Percentiles rank a stretch among this genome's conserved stretches.
Evolutionary conservation across 2,797 vertebrate genomes (phyloP).

Genomic region (Orestias chungarensis): DNA sequence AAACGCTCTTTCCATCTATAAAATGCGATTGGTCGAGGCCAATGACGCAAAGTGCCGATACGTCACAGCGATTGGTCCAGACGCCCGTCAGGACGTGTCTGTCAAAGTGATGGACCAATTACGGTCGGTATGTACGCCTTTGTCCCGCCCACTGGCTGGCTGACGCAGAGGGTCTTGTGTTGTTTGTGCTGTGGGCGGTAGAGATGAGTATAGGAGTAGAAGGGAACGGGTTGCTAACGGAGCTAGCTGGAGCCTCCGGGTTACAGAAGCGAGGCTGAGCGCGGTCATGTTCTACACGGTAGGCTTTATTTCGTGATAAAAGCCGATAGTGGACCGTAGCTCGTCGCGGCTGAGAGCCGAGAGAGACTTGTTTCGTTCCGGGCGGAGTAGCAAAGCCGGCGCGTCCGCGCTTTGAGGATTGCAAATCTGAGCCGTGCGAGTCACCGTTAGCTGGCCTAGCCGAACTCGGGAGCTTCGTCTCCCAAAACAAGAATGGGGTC

Average conservation of each 20-base stretch:
- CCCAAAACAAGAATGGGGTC: constrained; percentile 83
- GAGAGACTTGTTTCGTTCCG: constrained; percentile 42
- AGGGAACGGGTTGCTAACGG: constrained; percentile 73
- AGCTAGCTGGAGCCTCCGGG: constrained; percentile 75
- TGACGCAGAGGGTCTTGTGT: constrained; percentile 87
- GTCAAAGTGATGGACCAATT: constrained; percentile 56
- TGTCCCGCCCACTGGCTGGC: constrained; percentile 51
- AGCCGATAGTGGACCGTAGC: constrained; percentile 37
- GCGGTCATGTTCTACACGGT: constrained; percentile 77
- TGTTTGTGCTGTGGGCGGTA: constrained; percentile 89
- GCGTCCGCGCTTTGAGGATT: constrained; percentile 38
- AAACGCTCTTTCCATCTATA: constrained; percentile 49
- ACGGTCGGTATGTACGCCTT: neutral
- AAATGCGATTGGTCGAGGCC: constrained; percentile 51
- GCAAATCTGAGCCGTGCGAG: constrained; percentile 62
- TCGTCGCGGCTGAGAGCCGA: constrained; percentile 21
- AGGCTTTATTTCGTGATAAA: constrained; percentile 65
- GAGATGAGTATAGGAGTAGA: constrained; percentile 81
- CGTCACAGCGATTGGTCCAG: constrained; percentile 27
- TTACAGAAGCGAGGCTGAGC: constrained; percentile 66
- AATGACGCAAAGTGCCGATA: constrained; percentile 61
- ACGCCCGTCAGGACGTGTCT: neutral
- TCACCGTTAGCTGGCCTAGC: constrained; percentile 75
- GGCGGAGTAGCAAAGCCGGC: constrained; percentile 56
- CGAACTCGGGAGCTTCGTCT: constrained; percentile 74